Evolutionary conservation across 2,113 vertebrate genomes (phyloP).

Genomic region (Phaethornis superciliosus): DNA sequence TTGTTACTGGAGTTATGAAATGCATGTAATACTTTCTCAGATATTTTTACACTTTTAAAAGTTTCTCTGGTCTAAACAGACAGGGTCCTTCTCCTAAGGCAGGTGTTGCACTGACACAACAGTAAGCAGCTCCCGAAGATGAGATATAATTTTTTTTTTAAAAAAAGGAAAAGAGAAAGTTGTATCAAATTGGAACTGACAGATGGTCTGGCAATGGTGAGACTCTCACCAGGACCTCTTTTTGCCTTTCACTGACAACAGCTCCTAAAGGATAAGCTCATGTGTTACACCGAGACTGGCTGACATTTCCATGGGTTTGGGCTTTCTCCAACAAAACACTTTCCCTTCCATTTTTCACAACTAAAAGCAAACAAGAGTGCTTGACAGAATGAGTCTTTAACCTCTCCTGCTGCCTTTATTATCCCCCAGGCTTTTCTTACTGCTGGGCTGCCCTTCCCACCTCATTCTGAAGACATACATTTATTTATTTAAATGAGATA

Average conservation of each 20-base stretch:
- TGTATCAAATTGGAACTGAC: background rate
- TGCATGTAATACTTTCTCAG: too few relatives aligned
- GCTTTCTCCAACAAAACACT: background rate
- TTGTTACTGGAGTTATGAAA: background rate
- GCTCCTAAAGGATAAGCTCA: background rate
- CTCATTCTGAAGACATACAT: background rate
- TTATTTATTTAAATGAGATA: background rate
- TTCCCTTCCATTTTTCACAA: background rate
- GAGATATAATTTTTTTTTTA: background rate
- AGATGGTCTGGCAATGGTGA: conserved; percentile 10
- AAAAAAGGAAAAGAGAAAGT: background rate
- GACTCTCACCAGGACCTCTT: background rate
- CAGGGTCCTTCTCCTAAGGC: too few relatives aligned
- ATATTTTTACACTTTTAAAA: too few relatives aligned
- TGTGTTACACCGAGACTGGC: background rate
- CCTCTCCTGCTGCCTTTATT: background rate
- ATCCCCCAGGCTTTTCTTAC: background rate
- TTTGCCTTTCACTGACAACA: background rate
- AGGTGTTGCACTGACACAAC: too few relatives aligned
- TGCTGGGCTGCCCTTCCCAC: background rate
- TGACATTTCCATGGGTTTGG: background rate
- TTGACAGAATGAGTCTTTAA: background rate
- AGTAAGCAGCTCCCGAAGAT: background rate
- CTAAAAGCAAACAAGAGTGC: background rate
- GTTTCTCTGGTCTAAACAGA: too few relatives aligned